Base-by-base conservation (phyloP, 1,140 invertebrate species). In the Drosophila carrolli region DNA sequence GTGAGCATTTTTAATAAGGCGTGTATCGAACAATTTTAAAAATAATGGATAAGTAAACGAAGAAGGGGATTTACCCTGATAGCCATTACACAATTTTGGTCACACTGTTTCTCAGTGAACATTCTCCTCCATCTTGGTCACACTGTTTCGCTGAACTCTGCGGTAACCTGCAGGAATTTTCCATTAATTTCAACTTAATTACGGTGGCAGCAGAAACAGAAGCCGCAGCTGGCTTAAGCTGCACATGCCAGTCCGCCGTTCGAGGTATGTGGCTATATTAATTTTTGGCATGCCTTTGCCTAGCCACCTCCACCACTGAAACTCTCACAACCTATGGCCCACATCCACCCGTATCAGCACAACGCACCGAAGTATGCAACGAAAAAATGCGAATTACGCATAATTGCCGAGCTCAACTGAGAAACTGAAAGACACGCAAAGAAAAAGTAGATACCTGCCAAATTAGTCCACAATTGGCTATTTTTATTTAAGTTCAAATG, bases 361-460 rank as follows among this genome's bases (percentile, higher is more conserved):
- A 51, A 61, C 81, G 72, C 81, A 80, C 27, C 35, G 62, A 84
- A 84, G 66, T 84, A 84, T 84, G 81, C 81, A 76, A 61, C 81
- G 63, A 48, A 84, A 83, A 84, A 84, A 83, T 83, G 81, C 76
- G 81, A 73, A 81, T 84, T 78, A 71, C 81, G 81, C 75, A 83
- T 84, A 84, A 79, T 83, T 76, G 81, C 58, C 38, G 48, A 54
- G 75, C 74, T 41, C 38, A 55, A 32, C 23, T 14, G 11, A 46
- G 56, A 66, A 43, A 14, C 47, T 7, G 13, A 13, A 29, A 23
- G n/a, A 46, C 13, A 60, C 38, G 7, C 10, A 3, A 44, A 47
- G 59, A 37, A 8, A 10, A 10, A 8, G 7, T 3, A 32, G 2
- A 32, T 1, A 32, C 8, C 29, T 32, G 6, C 29, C 6, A 6